These are phyloP conservation scores for Hephaestus fuliginosus DNA, from an alignment of 2,797 vertebrate species.

Conservation along the genomic window DNA sequence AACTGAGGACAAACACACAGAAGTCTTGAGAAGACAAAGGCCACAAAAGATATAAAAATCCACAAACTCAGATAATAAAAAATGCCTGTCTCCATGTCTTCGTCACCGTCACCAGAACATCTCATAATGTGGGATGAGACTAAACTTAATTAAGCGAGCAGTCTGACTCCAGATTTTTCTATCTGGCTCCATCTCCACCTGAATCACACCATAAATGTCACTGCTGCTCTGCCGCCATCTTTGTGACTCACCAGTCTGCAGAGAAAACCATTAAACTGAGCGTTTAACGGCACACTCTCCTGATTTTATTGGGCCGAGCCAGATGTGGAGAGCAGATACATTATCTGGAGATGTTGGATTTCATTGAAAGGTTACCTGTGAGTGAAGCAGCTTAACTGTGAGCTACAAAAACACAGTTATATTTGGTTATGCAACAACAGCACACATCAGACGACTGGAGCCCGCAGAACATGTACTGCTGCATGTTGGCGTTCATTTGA, in stretches of 20 bases:
- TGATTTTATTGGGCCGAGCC: conserved; percentile 44
- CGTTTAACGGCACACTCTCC: conserved; percentile 24
- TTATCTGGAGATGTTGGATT: not conserved
- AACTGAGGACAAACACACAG: not conserved
- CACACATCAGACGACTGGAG: not conserved
- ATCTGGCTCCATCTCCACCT: conserved; percentile 22
- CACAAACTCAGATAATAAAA: not conserved
- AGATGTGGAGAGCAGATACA: conserved; percentile 19
- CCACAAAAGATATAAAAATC: not conserved
- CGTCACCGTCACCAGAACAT: conserved; percentile 14
- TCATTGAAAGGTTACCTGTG: conserved; percentile 4
- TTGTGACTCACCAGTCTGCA: conserved; percentile 49
- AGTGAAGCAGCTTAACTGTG: not conserved
- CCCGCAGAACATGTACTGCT: not conserved
- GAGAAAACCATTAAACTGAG: conserved; percentile 11
- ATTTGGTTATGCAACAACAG: conserved; percentile 6
- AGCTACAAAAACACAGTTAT: conserved; percentile 10
- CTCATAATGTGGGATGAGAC: conserved; percentile 28
- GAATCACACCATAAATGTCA: conserved; percentile 57
- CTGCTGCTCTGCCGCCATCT: conserved; percentile 13
- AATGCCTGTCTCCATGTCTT: not conserved
- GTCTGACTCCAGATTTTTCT: conserved; percentile 22
- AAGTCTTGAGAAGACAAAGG: not conserved
- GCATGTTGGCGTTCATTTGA: not conserved
- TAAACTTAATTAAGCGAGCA: conserved; percentile 24